Evolutionary conservation across 2,888 invertebrate species (phyloP).

Genomic region (Cacoxenus indagator): DNA sequence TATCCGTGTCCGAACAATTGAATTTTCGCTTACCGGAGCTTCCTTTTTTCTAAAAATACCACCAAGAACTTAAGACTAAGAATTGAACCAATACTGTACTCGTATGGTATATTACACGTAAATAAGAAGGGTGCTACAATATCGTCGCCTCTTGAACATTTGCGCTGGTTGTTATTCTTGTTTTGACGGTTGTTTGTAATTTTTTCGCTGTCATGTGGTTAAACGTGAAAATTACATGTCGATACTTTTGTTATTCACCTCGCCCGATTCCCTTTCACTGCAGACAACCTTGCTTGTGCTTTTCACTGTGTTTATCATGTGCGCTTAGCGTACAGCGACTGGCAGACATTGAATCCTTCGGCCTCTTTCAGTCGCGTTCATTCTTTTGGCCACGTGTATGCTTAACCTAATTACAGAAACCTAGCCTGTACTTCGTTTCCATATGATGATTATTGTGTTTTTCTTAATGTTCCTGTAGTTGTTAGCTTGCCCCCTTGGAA

Average conservation of each 20-base stretch:
- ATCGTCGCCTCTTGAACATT: background rate
- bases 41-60: too few relatives aligned
- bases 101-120: background rate
- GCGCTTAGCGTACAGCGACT: too few relatives aligned
- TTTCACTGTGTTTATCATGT: too few relatives aligned
- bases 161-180: slow-evolving; percentile 27
- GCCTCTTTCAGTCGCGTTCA: background rate
- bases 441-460: background rate
- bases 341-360: too few relatives aligned
- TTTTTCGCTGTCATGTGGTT: slow-evolving; percentile 51
- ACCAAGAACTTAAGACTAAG: too few relatives aligned
- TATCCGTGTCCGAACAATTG: too few relatives aligned
- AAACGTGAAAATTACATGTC: slow-evolving; percentile 59
- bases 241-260: slow-evolving; percentile 55
- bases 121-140: background rate
- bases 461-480: slow-evolving; percentile 23
- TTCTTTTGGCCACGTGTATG: slow-evolving; percentile 46
- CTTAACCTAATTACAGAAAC: slow-evolving; percentile 54
- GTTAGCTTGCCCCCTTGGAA: slow-evolving; percentile 31
- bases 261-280: slow-evolving; percentile 37
- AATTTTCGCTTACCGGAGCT: too few relatives aligned
- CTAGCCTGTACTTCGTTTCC: background rate
- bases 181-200: slow-evolving; percentile 22
- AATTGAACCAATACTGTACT: too few relatives aligned
- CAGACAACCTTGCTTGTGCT: too few relatives aligned